Conservation (phyloP, 2,113 vertebrate species). For the Butorides virescens region DNA sequence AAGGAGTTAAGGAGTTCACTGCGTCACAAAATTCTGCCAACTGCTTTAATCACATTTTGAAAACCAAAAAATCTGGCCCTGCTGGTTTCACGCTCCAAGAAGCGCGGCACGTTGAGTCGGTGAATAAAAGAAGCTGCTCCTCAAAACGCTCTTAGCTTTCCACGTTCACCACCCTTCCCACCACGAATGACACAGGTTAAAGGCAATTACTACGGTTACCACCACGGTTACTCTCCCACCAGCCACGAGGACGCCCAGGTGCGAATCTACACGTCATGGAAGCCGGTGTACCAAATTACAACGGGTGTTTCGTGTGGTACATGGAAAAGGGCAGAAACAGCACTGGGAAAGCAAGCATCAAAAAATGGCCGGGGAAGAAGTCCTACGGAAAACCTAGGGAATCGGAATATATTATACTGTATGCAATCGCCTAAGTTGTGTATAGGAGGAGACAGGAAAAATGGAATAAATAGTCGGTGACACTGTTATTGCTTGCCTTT, state of each 20-base stretch:
- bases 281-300: background rate
- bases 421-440: background rate
- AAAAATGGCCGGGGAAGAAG: background rate
- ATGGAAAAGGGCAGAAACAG: background rate
- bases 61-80: background rate
- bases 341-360: background rate
- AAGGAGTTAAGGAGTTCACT: background rate
- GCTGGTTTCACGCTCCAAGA: background rate
- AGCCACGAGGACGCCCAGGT: background rate
- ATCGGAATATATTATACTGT: background rate
- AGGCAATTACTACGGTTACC: background rate
- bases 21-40: background rate
- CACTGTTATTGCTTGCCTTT: background rate
- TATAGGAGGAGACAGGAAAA: background rate
- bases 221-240: background rate
- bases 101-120: background rate
- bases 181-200: background rate
- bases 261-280: background rate
- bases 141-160: background rate
- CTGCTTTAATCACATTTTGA: background rate
- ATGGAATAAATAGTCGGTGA: background rate
- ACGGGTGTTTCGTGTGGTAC: background rate
- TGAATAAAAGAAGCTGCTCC: background rate
- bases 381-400: background rate
- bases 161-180: background rate